Evolutionary conservation across 1,140 invertebrate species (phyloP), one percentile per base, ranked within the genome.

Genomic region (Coelopa frigida): DNA sequence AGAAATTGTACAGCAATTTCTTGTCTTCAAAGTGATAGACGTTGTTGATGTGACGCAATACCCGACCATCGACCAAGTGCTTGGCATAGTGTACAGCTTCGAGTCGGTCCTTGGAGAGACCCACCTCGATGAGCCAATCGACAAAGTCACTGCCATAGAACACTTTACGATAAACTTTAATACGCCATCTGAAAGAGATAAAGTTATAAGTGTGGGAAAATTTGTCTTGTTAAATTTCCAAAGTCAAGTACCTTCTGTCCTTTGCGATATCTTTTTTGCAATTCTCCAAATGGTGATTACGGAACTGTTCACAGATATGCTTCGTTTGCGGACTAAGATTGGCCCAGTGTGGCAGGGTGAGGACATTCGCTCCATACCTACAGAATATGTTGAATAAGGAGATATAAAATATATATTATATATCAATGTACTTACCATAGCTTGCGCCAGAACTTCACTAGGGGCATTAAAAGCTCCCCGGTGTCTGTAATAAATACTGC

Each of bases 221-320:
- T 14, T 17, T 31, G 8, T 14, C 17, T 33, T 33, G 5, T 3
- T n/a, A 33, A 33, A 33, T 4, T 5, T 14, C n/a, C n/a, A 33
- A 33, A 41, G 52, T 18, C n/a, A n/a, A n/a, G n/a, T 12, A 58
- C 63, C 64, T 78, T 70, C 74, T 78, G 64, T 87, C 83, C 54
- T 78, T 78, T 14, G 86, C 83, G 61, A 95, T 89, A 32, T 85
- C 82, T 49, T 77, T 73, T 37, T 78, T 78, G 72, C 91, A 94
- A 53, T 84, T 85, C 8, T 83, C 78, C 59, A 89, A 73, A 68
- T 95, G 85, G 68, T 92, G 87, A 22, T 77, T 82, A 17, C 79
- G 79, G 70, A 95, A 97, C 64, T 94, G 88, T 50, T 94, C 87
- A 59, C 91, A 91, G 36, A 90, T 82, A 49, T 85, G 80, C 57